Evolutionary conservation across 2,888 invertebrate species (phyloP).

Genomic region (Odontocerum albicorne): DNA sequence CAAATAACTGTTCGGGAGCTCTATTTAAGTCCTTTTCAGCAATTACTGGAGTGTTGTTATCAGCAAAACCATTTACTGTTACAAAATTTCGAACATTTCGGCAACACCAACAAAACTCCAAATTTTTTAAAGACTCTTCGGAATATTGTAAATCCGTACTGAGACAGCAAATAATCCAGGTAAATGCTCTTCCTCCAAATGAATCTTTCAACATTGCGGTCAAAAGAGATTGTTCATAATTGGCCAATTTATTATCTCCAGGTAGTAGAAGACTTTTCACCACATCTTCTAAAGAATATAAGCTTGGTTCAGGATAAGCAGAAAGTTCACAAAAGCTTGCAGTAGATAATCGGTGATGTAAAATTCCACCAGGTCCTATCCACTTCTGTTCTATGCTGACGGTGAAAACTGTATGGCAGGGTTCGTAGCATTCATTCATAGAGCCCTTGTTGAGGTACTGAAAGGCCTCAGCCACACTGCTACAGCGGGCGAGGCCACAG

Average conservation of each 20-base stretch:
- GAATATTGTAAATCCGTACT: constrained; percentile 69
- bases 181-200: constrained; percentile 75
- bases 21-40: constrained; percentile 44
- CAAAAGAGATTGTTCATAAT: constrained; percentile 67
- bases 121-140: constrained; percentile 68
- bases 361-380: constrained; percentile 65
- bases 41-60: constrained; percentile 62
- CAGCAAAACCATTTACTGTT: constrained; percentile 69
- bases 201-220: constrained; percentile 72
- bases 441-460: constrained; percentile 70
- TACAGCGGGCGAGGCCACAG: constrained; percentile 57
- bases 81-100: constrained; percentile 71
- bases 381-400: constrained; percentile 75
- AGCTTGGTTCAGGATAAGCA: constrained; percentile 62
- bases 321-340: constrained; percentile 74
- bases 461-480: constrained; percentile 71
- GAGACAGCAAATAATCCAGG: constrained; percentile 71
- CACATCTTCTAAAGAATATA: constrained; percentile 68
- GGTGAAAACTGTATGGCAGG: constrained; percentile 70
- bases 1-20: constrained; percentile 50
- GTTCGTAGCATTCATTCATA: constrained; percentile 55
- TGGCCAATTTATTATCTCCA: constrained; percentile 56
- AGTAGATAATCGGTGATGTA: constrained; percentile 72
- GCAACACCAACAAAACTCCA: constrained; percentile 67
- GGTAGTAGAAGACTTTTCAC: constrained; percentile 60